Conservation (phyloP, 2,888 invertebrate species). For the Pandemis heparana region DNA sequence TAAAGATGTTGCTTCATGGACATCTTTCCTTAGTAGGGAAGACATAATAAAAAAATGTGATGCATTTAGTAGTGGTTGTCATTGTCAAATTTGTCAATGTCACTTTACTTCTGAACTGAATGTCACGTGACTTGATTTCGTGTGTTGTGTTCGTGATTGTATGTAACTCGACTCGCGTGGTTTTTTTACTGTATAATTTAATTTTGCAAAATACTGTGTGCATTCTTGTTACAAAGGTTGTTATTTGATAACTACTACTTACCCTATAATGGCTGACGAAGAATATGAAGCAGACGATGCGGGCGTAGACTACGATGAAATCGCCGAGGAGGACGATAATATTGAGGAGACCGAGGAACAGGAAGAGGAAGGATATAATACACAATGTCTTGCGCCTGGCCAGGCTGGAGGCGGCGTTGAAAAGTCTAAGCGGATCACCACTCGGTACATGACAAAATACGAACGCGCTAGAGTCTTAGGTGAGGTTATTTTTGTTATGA, state of each 20-base stretch:
- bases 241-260: not conserved
- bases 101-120: too few relatives aligned
- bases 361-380: conserved; percentile 94
- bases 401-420: conserved; percentile 93
- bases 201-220: too few relatives aligned
- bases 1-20: too few relatives aligned
- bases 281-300: conserved; percentile 93
- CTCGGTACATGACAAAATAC: conserved; percentile 98
- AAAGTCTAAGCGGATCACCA: conserved; percentile 96
- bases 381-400: conserved; percentile 93
- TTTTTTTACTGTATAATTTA: not conserved
- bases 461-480: conserved; percentile 79
- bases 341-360: conserved; percentile 95
- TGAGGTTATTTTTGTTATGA: conserved; percentile 51
- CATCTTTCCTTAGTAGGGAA: too few relatives aligned
- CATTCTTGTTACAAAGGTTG: not conserved
- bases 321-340: conserved; percentile 93
- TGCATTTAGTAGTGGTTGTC: too few relatives aligned
- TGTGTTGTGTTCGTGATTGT: not conserved
- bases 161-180: too few relatives aligned
- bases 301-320: conserved; percentile 95
- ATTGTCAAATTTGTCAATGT: too few relatives aligned
- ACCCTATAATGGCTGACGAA: conserved; percentile 91
- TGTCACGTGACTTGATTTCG: too few relatives aligned
- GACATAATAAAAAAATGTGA: too few relatives aligned